Conservation (phyloP, 2,888 invertebrate species). For the Eledone cirrhosa region DNA sequence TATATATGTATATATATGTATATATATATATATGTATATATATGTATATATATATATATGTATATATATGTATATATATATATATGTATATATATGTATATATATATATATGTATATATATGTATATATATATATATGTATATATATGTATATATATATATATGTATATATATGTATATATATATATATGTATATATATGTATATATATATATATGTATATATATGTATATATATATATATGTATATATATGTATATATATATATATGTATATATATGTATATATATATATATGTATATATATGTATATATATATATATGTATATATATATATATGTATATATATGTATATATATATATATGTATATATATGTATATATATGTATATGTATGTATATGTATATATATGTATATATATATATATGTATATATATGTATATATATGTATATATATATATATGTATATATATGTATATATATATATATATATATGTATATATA, state of each 20-base stretch:
- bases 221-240: conserved; percentile 2
- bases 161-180: background rate
- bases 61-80: background rate
- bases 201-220: background rate
- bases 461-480: too few relatives aligned
- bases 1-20: background rate
- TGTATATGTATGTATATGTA: too few relatives aligned
- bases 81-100: background rate
- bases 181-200: background rate
- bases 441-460: too few relatives aligned
- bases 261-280: background rate
- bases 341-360: background rate
- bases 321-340: background rate
- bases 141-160: background rate
- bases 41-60: background rate
- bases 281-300: background rate
- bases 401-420: too few relatives aligned
- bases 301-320: background rate
- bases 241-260: background rate
- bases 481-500: too few relatives aligned
- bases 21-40: background rate
- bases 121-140: background rate
- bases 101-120: background rate
- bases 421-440: too few relatives aligned
- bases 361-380: too few relatives aligned